These are phyloP conservation scores for Diaprepes abbreviatus DNA, from an alignment of 2,888 invertebrate species.

Conservation along the genomic window DNA sequence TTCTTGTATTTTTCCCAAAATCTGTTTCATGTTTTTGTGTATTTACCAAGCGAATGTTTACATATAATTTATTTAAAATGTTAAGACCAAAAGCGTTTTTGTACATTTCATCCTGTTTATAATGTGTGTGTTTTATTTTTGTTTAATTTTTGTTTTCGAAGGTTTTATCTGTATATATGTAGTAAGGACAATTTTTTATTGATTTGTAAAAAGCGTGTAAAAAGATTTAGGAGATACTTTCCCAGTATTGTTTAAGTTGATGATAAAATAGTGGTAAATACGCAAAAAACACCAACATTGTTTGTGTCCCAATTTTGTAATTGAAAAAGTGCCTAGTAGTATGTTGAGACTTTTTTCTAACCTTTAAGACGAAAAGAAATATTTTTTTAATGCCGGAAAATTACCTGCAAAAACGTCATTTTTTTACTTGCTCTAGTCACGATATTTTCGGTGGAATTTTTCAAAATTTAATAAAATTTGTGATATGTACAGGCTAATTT, in stretches of 20 bases:
- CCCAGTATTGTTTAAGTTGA: slow-evolving; percentile 7
- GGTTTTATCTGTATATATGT: slow-evolving; percentile 27
- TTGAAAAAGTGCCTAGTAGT: slow-evolving; percentile 37
- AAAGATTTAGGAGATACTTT: neutral
- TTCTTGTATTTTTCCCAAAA: neutral
- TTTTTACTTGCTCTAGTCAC: slow-evolving; percentile 25
- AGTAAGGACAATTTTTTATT: slow-evolving; percentile 14
- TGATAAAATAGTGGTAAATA: slow-evolving; percentile 18
- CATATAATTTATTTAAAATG: slow-evolving; percentile 20
- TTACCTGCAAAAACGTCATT: slow-evolving; percentile 30
- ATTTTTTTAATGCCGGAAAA: slow-evolving; percentile 12
- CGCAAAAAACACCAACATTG: slow-evolving; percentile 21
- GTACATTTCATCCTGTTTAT: slow-evolving; percentile 27
- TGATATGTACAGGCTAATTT: slow-evolving; percentile 43
- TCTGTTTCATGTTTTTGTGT: slow-evolving; percentile 10
- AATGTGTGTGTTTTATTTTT: slow-evolving; percentile 15
- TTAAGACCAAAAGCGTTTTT: neutral
- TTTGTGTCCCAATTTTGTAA: slow-evolving; percentile 2
- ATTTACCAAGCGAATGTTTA: slow-evolving; percentile 23
- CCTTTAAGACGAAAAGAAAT: slow-evolving; percentile 12
- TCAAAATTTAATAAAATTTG: slow-evolving; percentile 25
- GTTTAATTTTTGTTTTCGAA: slow-evolving; percentile 4
- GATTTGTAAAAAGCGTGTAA: slow-evolving; percentile 11
- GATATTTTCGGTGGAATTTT: slow-evolving; percentile 16
- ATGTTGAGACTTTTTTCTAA: slow-evolving; percentile 20